A percentile compares a stretch with the other conserved stretches of the same genome.
These are phyloP conservation scores for Apotomis turbidana DNA, from an alignment of 2,888 invertebrate species.

Conservation along the genomic window DNA sequence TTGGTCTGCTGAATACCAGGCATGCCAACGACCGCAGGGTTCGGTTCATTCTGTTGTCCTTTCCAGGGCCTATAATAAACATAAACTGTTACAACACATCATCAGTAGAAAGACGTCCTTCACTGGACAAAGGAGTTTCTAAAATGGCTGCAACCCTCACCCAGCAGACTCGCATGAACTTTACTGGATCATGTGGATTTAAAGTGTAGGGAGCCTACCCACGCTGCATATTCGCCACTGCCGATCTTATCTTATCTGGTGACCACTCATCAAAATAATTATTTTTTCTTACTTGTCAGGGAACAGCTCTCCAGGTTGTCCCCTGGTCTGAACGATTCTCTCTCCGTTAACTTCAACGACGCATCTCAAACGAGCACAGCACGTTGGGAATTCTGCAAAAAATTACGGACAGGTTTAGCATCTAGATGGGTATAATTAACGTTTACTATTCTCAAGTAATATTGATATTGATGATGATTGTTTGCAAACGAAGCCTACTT, in stretches of 20 bases:
- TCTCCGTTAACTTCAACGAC: conserved; percentile 78
- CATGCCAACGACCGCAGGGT: conserved; percentile 76
- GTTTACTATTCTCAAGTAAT: too few relatives aligned
- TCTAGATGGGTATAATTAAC: too few relatives aligned
- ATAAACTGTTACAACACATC: not conserved
- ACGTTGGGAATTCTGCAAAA: conserved; percentile 74
- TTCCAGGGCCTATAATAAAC: conserved; percentile 71
- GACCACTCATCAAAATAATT: conserved; percentile 4
- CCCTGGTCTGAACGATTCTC: conserved; percentile 76
- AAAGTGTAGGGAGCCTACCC: too few relatives aligned
- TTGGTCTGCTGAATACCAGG: conserved; percentile 70
- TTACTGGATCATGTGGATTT: too few relatives aligned
- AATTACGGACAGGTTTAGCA: not conserved
- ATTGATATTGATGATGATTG: too few relatives aligned
- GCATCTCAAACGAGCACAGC: conserved; percentile 75
- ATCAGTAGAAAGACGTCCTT: too few relatives aligned
- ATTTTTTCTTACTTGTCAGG: conserved; percentile 72
- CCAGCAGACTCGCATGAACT: too few relatives aligned
- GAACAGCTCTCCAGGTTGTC: conserved; percentile 79
- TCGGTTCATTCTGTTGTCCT: conserved; percentile 78
- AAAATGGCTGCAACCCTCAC: too few relatives aligned
- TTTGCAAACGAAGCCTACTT: too few relatives aligned
- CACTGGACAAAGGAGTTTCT: too few relatives aligned
- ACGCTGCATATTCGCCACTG: too few relatives aligned
- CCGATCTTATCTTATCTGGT: too few relatives aligned